Conservation (phyloP, 2,888 invertebrate genomes). For the Gastrophysa polygoni region DNA sequence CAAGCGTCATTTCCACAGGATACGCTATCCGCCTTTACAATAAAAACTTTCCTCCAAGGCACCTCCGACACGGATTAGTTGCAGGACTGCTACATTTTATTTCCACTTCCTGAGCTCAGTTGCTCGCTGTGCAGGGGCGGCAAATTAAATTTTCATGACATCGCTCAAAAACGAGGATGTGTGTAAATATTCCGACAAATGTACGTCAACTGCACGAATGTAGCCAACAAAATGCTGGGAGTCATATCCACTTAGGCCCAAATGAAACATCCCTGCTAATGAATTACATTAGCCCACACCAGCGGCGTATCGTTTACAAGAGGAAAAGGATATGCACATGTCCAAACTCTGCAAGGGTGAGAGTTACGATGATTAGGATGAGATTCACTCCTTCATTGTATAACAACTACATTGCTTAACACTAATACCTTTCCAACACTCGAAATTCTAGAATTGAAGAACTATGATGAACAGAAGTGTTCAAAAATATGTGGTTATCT, state of each 20-base stretch:
- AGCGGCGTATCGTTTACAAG: background rate
- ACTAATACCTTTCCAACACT: too few relatives aligned
- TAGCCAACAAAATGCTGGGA: conserved; percentile 33
- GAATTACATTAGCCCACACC: conserved; percentile 42
- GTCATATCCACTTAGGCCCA: conserved; percentile 40
- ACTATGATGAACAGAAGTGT: too few relatives aligned
- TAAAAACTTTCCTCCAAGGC: too few relatives aligned
- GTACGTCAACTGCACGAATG: conserved; percentile 36
- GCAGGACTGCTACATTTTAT: background rate
- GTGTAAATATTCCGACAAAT: conserved; percentile 34
- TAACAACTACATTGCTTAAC: too few relatives aligned
- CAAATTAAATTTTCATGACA: conserved; percentile 25
- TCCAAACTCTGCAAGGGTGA: too few relatives aligned
- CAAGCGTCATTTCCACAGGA: too few relatives aligned
- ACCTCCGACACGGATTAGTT: too few relatives aligned
- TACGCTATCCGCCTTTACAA: too few relatives aligned
- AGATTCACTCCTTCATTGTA: too few relatives aligned
- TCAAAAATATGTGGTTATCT: too few relatives aligned
- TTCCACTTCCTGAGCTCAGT: background rate
- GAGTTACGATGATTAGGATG: too few relatives aligned
- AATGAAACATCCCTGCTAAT: conserved; percentile 41
- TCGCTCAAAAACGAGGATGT: conserved; percentile 16
- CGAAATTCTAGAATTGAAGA: too few relatives aligned
- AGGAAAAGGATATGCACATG: background rate
- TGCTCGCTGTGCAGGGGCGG: background rate